A percentile compares a stretch with the other conserved stretches of the same genome.
These are phyloP conservation scores for Artibeus lituratus DNA, from an alignment of 2,797 vertebrate species.

Conservation along the genomic window DNA sequence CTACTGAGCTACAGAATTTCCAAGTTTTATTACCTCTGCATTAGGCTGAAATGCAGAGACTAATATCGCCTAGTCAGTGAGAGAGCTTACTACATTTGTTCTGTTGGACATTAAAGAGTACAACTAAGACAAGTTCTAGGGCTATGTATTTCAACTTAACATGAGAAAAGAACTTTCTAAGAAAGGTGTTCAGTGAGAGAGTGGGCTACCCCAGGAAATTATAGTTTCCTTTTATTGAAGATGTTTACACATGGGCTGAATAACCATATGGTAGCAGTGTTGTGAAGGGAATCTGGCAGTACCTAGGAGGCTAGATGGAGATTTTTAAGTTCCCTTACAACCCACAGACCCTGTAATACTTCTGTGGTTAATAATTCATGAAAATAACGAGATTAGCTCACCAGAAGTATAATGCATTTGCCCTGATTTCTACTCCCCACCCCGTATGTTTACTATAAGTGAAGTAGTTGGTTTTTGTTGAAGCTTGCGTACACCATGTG, in stretches of 20 bases:
- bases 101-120: not conserved
- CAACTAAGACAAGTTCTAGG: not conserved
- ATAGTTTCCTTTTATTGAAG: not conserved
- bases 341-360: not conserved
- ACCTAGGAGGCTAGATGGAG: not conserved
- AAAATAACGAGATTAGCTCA: not conserved
- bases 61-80: constrained; percentile 4
- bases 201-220: not conserved
- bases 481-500: not conserved
- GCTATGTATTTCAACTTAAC: constrained; percentile 6
- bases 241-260: not conserved
- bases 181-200: not conserved
- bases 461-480: not conserved
- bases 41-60: constrained; percentile 36
- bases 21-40: constrained; percentile 44
- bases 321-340: not conserved
- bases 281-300: not conserved
- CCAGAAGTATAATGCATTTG: not conserved
- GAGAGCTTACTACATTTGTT: constrained; percentile 19
- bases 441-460: not conserved
- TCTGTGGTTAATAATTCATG: not conserved
- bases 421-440: no score
- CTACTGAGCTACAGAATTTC: constrained; percentile 25
- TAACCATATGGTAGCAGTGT: not conserved
- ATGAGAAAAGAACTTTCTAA: not conserved